Evolutionary conservation across 2,888 invertebrate genomes (phyloP).

Genomic region (Strigamia transsilvanica): DNA sequence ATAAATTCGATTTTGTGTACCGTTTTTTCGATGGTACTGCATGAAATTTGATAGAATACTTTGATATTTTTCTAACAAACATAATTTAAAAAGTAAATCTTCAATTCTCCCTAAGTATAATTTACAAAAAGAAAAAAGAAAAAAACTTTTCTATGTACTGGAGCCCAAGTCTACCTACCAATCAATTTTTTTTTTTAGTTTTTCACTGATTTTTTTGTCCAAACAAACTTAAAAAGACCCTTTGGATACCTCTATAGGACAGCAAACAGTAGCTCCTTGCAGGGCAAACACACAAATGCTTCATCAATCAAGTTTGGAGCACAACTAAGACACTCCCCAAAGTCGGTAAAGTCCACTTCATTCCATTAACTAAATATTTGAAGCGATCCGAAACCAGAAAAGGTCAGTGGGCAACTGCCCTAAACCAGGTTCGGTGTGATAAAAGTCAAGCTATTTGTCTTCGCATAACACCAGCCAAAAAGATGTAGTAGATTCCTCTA

Average conservation of each 20-base stretch:
- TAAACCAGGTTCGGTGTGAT: conserved; percentile 2
- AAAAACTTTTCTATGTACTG: no score
- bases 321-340: conserved; percentile 39
- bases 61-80: no score
- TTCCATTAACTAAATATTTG: conserved; percentile 49
- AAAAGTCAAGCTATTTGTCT: conserved; percentile 49
- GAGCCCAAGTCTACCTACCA: no score
- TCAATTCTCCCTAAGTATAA: no score
- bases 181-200: no score
- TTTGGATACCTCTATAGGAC: neutral
- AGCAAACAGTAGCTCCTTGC: neutral
- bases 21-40: no score
- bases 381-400: conserved; percentile 29
- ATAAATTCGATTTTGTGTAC: no score
- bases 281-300: conserved; percentile 15
- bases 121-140: no score
- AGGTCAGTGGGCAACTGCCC: conserved; percentile 33
- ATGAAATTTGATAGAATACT: no score
- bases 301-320: conserved; percentile 40
- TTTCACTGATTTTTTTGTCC: no score
- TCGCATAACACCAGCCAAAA: conserved; percentile 24
- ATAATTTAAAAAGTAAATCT: no score
- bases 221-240: neutral
- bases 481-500: conserved; percentile 45
- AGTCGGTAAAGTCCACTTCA: conserved; percentile 40